A percentile compares a stretch with the other conserved stretches of the same genome.
Conservation (phyloP, 2,888 invertebrate genomes). For the Vandiemenella viatica region DNA sequence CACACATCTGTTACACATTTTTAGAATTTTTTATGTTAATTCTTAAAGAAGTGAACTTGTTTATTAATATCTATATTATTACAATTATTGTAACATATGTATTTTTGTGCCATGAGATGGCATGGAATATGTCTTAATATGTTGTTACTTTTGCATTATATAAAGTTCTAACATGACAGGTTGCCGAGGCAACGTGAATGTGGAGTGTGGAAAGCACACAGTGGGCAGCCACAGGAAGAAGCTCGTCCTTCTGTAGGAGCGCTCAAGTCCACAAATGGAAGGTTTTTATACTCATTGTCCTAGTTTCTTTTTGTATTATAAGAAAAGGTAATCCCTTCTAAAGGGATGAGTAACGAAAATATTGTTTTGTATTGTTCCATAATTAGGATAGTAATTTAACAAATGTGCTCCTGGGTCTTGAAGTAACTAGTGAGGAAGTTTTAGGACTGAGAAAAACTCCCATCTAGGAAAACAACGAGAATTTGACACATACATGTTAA, state of each 20-base stretch:
- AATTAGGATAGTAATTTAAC: slow-evolving; percentile 13
- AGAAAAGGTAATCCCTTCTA: slow-evolving; percentile 15
- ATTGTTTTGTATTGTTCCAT: slow-evolving; percentile 18
- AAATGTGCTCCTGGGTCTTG: slow-evolving; percentile 13
- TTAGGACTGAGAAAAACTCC: background rate
- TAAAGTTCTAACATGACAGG: slow-evolving; percentile 11
- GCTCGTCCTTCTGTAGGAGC: slow-evolving; percentile 8
- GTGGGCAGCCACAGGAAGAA: slow-evolving; percentile 6
- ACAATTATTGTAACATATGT: background rate
- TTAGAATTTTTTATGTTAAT: slow-evolving; percentile 15
- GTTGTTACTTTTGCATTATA: slow-evolving; percentile 16
- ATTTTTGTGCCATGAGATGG: slow-evolving; percentile 28
- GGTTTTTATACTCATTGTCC: slow-evolving; percentile 19
- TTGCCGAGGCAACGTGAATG: slow-evolving; percentile 10
- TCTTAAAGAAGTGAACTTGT: slow-evolving; percentile 15
- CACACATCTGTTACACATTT: slow-evolving; percentile 9
- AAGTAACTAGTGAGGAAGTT: slow-evolving; percentile 4
- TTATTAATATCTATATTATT: slow-evolving; percentile 12
- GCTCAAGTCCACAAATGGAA: slow-evolving; percentile 13
- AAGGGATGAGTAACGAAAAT: slow-evolving; percentile 16
- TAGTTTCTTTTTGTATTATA: slow-evolving; percentile 18
- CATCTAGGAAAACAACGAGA: slow-evolving; percentile 6
- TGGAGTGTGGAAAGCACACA: slow-evolving; percentile 8
- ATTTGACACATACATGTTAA: background rate
- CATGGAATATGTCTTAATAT: slow-evolving; percentile 23